A percentile compares a stretch with the other conserved stretches of the same genome.
phyloP scores from a whole-genome alignment of 2,797 vertebrate species.

The Betta splendens region DNA sequence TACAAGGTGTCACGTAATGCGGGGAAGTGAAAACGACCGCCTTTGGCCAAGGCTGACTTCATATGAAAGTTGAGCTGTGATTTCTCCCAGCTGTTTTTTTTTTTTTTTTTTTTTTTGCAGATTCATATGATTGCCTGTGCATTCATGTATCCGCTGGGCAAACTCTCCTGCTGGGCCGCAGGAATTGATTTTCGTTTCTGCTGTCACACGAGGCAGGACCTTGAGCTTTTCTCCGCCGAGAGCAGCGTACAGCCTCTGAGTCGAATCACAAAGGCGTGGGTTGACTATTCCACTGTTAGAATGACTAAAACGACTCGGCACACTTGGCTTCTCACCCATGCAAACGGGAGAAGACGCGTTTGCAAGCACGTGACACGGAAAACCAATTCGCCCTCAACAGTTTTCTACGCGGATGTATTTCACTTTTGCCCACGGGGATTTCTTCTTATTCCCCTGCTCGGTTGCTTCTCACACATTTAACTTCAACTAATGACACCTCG shows the following conservation, averaged over 20 bases:
- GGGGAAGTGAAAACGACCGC: constrained; percentile 21
- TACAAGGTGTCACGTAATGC: constrained; percentile 27
- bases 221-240: background rate
- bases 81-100: constrained; percentile 26
- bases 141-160: background rate
- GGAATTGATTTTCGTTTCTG: background rate
- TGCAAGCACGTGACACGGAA: constrained; percentile 18
- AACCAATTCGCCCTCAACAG: constrained; percentile 5
- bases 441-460: background rate
- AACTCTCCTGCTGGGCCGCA: constrained; percentile 8
- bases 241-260: constrained; percentile 8
- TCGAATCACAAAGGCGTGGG: constrained; percentile 6
- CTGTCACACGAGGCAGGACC: background rate
- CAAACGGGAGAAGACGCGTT: constrained; percentile 4
- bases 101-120: constrained; percentile 25
- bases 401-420: constrained; percentile 29
- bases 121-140: constrained; percentile 4
- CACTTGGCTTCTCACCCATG: constrained; percentile 13
- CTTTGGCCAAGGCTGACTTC: constrained; percentile 29
- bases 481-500: constrained; percentile 27
- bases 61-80: constrained; percentile 15
- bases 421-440: constrained; percentile 4
- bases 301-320: constrained; percentile 23
- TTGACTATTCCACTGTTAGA: constrained; percentile 18
- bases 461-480: constrained; percentile 1